Percentiles rank a stretch among this genome's conserved stretches.
phyloP scores from a whole-genome alignment of 2,113 vertebrate species.

The Aviceda subcristata region DNA sequence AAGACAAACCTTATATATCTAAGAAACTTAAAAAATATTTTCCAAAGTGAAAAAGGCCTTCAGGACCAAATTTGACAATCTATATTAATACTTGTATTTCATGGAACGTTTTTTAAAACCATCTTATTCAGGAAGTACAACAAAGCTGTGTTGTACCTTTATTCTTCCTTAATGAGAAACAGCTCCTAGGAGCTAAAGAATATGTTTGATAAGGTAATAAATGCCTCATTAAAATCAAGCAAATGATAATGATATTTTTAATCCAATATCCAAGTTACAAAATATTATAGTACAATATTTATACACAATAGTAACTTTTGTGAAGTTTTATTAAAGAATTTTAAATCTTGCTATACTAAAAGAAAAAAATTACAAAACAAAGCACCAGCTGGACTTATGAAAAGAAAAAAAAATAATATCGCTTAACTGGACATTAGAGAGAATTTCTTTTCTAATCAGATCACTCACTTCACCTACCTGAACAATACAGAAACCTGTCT shows the following conservation, averaged over 20 bases:
- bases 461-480: background rate
- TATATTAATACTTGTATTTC: background rate
- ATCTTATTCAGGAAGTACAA: background rate
- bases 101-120: background rate
- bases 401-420: background rate
- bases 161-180: background rate
- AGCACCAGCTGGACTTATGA: too few relatives aligned
- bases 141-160: background rate
- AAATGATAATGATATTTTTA: background rate
- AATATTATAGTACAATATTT: background rate
- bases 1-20: background rate
- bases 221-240: background rate
- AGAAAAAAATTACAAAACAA: background rate
- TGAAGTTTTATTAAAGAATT: background rate
- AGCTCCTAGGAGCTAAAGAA: background rate
- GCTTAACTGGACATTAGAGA: background rate
- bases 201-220: background rate
- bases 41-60: background rate
- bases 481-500: background rate
- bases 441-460: background rate
- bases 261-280: too few relatives aligned
- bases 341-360: background rate
- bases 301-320: background rate
- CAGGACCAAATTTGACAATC: background rate
- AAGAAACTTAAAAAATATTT: background rate